Base-by-base conservation (phyloP, 2,888 invertebrate species). In the Dromius quadrimaculatus region DNA sequence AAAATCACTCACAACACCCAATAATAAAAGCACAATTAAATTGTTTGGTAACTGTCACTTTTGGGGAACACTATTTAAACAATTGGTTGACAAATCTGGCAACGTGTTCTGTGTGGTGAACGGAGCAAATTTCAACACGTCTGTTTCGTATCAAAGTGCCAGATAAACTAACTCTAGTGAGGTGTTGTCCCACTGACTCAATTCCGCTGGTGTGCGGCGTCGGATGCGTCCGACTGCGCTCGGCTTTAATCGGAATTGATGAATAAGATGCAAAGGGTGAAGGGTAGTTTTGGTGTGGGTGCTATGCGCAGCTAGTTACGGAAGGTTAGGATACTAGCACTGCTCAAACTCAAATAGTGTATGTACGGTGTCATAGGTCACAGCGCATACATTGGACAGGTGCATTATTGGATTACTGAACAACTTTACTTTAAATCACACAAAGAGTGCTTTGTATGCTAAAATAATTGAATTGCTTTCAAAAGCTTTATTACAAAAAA, bases 171-270 rank as follows among this genome's bases (percentile, higher is more conserved):
- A 70, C 72, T 71, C 73, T 70, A 61, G 65, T 68, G 22, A 9
- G 8, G 41, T 50, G 65, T 28, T 85, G 83, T 84, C 87, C 87
- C 86, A 87, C 87, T 87, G 87, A 87, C 87, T 87, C 87, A 88
- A 86, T 87, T 87, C 84, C 81, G 78, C 84, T 85, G 84, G 85
- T 85, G 22, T 9, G 45, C 64, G 84, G 85, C 84, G 83, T 85
- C 81, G 82, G 85, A 84, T 83, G 83, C 81, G 83, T 83, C 81
- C 85, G 86, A 86, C 80, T 74, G 78, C 73, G 71, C 74, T 78
- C 81, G 81, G 81, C 80, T 78, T 74, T 77, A 76, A 74, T 74
- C 74, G 74, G 85, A 85, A 86, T 85, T 86, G 76, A 78, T 78
- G 77, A 77, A 77, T 32, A 32, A 9, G 15, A 5, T 43, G 13